Conservation (phyloP, 2,113 vertebrate species). For the Pangasianodon gigas region DNA sequence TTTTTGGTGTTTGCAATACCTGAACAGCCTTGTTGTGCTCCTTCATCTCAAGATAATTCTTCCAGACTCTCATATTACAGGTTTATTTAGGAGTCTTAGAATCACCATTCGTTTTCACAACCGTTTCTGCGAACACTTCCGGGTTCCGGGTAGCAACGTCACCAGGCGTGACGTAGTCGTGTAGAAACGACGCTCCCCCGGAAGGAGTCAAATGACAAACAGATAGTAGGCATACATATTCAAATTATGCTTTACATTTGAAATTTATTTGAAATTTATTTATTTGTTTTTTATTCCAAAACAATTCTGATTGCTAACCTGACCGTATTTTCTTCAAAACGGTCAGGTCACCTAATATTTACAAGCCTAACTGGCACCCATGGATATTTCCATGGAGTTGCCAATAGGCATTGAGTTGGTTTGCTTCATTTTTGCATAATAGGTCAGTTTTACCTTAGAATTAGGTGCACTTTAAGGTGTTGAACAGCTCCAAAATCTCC, state of each 20-base stretch:
- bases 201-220: background rate
- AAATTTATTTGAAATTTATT: no score
- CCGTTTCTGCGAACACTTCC: slow-evolving; percentile 35
- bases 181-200: background rate
- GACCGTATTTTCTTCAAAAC: background rate
- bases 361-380: background rate
- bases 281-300: no score
- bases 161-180: background rate
- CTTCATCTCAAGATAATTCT: background rate
- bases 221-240: background rate
- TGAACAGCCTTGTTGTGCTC: background rate
- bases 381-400: background rate
- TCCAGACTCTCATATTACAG: background rate
- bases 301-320: background rate
- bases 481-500: background rate
- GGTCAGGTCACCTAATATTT: background rate
- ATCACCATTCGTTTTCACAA: background rate
- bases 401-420: background rate
- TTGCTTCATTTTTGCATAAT: background rate
- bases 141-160: slow-evolving; percentile 24
- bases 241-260: background rate
- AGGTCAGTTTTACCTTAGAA: background rate
- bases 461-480: background rate
- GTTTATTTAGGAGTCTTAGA: background rate
- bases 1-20: background rate